phyloP scores from a whole-genome alignment of 1,140 invertebrate genomes.

The Orius insidiosus region DNA sequence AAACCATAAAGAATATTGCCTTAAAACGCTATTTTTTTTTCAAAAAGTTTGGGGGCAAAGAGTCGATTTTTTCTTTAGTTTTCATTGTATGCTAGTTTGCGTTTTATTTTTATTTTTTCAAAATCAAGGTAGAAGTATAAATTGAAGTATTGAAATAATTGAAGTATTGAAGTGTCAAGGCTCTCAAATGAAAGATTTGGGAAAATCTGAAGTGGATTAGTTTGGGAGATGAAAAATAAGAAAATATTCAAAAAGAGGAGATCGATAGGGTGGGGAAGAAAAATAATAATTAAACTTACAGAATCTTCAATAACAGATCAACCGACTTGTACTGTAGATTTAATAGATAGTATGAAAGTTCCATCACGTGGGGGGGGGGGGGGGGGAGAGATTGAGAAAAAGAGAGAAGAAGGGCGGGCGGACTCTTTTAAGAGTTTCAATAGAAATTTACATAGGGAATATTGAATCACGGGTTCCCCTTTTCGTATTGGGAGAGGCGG shows the following conservation, averaged over 20 bases:
- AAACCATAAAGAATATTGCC: neutral
- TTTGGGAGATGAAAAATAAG: too few species aligned
- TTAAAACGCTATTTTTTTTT: neutral
- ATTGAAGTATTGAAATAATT: neutral
- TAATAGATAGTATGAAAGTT: neutral
- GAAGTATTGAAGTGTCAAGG: neutral
- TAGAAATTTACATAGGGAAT: conserved; percentile 16
- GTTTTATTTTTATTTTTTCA: too few species aligned
- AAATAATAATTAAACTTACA: neutral
- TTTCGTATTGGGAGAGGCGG: too few species aligned
- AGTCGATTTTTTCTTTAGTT: too few species aligned
- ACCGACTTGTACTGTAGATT: neutral
- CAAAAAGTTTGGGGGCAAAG: neutral
- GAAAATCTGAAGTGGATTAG: neutral
- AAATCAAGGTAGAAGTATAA: neutral
- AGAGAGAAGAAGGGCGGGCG: conserved; percentile 1
- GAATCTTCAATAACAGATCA: conserved; percentile 1
- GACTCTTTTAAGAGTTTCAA: conserved; percentile 16
- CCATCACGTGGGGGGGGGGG: neutral
- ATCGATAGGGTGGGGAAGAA: neutral
- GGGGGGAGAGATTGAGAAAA: neutral
- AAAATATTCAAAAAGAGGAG: neutral
- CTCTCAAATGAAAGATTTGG: neutral
- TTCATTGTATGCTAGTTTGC: too few species aligned
- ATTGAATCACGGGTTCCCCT: conserved; percentile 13